These are phyloP conservation scores for Zygogramma bicolorata DNA, from an alignment of 2,888 invertebrate species.

Conservation along the genomic window DNA sequence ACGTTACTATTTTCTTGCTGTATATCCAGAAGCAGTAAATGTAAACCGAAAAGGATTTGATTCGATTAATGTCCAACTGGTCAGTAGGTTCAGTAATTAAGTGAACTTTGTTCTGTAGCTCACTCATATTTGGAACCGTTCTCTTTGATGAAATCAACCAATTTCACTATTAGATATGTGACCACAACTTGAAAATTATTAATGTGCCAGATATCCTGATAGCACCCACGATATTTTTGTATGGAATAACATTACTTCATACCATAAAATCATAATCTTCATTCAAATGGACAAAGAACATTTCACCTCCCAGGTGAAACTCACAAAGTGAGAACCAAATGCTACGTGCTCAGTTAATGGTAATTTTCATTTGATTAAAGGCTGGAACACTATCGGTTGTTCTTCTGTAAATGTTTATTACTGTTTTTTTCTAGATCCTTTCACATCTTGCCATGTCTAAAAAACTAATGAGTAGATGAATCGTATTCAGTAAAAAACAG, in stretches of 20 bases:
- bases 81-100: neutral
- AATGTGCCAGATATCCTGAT: slow-evolving; percentile 15
- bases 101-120: too few species aligned
- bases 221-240: slow-evolving; percentile 13
- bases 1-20: too few species aligned
- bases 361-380: neutral
- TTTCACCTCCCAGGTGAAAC: neutral
- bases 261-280: neutral
- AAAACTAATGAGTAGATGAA: neutral
- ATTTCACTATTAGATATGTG: neutral
- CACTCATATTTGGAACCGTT: too few species aligned
- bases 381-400: neutral
- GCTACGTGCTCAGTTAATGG: too few species aligned
- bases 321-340: neutral
- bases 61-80: slow-evolving; percentile 20
- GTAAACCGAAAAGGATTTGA: slow-evolving; percentile 14
- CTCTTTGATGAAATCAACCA: neutral
- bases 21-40: neutral
- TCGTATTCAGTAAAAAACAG: neutral
- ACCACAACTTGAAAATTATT: slow-evolving; percentile 18
- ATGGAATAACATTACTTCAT: neutral
- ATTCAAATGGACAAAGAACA: neutral
- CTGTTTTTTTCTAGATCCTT: neutral
- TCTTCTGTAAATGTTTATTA: neutral
- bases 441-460: neutral